Evolutionary conservation across 2,888 invertebrate genomes (phyloP), one percentile per base, ranked within the genome.

Genomic region (Cantharis lateralis): DNA sequence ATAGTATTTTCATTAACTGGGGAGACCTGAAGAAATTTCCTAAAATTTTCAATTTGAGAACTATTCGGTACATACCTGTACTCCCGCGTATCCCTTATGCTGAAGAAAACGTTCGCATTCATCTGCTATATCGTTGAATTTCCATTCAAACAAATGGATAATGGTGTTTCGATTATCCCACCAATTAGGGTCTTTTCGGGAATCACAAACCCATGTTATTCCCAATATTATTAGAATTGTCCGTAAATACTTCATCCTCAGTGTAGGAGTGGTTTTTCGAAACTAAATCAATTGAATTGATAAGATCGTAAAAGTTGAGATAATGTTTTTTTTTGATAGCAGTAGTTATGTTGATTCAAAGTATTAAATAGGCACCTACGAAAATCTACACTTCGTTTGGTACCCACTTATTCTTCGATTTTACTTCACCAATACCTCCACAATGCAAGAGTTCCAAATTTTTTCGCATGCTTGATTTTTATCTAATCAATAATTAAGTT

Each of bases 141-240:
- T 95, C 96, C 96, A 96, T 86, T 96, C 95, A 81, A 94, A 94
- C 11, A 95, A 88, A 83, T 94, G 94, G 0, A 94, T 95, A 87
- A 95, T 94, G 0, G 92, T 91, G 13, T 91, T 90, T 16, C 93
- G 89, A 48, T 91, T 91, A 0, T 87, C 84, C 66, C 88, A 90
- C 86, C 91, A 92, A 86, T 93, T 85, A 0, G 92, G 91, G 85
- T 92, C 89, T 80, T 91, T 91, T 84, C 90, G 91, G 10, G 82
- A 73, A 9, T 26, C 3, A 20, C 24, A 20, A 1, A 48, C 1
- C 5, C 5, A 28, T 9, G 16, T 13, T 3, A 66, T n/a, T 20
- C 24, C 24, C n/a, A 66, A 20, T 11, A 66, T 20, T 0, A 66
- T 9, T 1, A 66, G 3, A n/a, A 66, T 66, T 13, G 9, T 20